Evolutionary conservation across 2,797 vertebrate genomes (phyloP).

Genomic region (Diplodus puntazzo): DNA sequence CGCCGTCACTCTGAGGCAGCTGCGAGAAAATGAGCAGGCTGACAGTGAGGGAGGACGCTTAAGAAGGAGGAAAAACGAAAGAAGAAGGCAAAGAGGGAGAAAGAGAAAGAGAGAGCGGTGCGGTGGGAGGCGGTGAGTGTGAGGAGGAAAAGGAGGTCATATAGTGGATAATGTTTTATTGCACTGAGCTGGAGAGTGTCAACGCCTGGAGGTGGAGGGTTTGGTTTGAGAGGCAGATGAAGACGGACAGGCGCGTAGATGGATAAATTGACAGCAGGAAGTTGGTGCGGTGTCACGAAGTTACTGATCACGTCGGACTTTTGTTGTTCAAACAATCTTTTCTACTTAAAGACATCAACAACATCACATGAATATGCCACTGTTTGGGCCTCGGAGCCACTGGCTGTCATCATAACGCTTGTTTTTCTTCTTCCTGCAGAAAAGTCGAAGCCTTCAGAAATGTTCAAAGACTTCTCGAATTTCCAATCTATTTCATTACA

Average conservation of each 20-base stretch:
- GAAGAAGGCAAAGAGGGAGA: conserved; percentile 15
- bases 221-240: conserved; percentile 34
- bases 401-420: conserved; percentile 16
- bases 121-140: conserved; percentile 35
- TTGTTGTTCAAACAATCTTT: not conserved
- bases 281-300: not conserved
- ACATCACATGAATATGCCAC: not conserved
- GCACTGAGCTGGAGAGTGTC: conserved; percentile 41
- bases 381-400: conserved; percentile 7
- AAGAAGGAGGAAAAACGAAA: conserved; percentile 19
- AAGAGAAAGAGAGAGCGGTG: conserved; percentile 13
- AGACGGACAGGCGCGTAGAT: conserved; percentile 16
- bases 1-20: conserved; percentile 48
- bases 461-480: conserved; percentile 28
- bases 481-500: conserved; percentile 55
- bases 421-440: not conserved
- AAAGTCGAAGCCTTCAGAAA: conserved; percentile 24
- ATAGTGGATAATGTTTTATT: conserved; percentile 62
- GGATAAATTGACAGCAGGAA: conserved; percentile 8
- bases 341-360: conserved; percentile 3
- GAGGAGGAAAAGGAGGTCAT: conserved; percentile 70
- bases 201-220: conserved; percentile 40
- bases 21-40: conserved; percentile 47
- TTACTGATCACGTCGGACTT: not conserved
- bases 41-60: conserved; percentile 39